A percentile compares a stretch with the other conserved stretches of the same genome.
Evolutionary conservation across 2,888 invertebrate species (phyloP).

Genomic region (Lycia hirtaria): DNA sequence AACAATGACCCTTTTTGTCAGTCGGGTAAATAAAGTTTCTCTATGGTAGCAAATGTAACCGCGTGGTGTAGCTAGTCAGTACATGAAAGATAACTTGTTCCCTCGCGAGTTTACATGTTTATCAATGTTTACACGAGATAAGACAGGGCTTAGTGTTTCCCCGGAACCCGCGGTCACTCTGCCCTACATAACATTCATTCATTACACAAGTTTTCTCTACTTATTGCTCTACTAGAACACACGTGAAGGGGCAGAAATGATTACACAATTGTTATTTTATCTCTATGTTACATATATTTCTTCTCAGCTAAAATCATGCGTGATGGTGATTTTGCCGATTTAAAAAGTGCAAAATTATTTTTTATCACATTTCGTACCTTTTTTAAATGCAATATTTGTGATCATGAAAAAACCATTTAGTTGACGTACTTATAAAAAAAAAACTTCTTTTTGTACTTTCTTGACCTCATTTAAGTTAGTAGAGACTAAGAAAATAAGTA

Average conservation of each 20-base stretch:
- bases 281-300: too few species aligned
- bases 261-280: neutral
- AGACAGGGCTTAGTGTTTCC: conserved; percentile 6
- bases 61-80: neutral
- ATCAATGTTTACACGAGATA: conserved; percentile 12
- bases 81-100: neutral
- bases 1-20: too few species aligned
- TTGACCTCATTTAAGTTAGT: too few species aligned
- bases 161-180: conserved; percentile 4
- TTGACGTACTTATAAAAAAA: too few species aligned
- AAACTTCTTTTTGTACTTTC: neutral
- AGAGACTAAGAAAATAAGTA: too few species aligned
- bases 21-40: too few species aligned
- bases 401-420: too few species aligned
- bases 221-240: neutral
- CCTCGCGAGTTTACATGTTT: neutral
- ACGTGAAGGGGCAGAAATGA: neutral
- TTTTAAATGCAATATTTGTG: too few species aligned
- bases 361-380: too few species aligned
- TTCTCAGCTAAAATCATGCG: too few species aligned
- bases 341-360: too few species aligned
- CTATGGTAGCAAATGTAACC: neutral
- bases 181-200: conserved; percentile 14
- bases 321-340: too few species aligned
- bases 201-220: conserved; percentile 1